Evolutionary conservation across 1,140 invertebrate species (phyloP), one percentile per base, ranked within the genome.

Genomic region (Anoplolepis gracilipes): DNA sequence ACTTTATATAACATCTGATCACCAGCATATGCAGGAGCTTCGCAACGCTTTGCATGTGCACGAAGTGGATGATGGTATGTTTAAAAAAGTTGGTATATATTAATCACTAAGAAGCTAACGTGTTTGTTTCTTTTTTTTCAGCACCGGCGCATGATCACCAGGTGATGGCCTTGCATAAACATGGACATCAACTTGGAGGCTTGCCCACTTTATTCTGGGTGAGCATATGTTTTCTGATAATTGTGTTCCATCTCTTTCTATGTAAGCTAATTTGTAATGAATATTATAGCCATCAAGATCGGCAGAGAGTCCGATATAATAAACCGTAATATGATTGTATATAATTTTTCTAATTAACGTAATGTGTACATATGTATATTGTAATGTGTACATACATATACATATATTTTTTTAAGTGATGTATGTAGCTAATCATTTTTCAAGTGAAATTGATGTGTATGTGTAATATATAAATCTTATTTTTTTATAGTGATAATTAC

Each of bases 201-300:
- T 94, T 99, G 77, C 98, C 98, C 28, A 98, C 97, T 0, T 95
- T 99, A 53, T 99, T 99, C 94, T 99, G 99, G 99, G 96, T 98
- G 0, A 97, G 98, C 22, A 97, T 99, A 87, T 97, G 97, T 91
- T 97, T 98, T 92, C 96, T 99, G 79, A 98, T 99, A 87, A 96
- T 99, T 85, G 96, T 99, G 86, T 99, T 99, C 94, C 99, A 99
- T 95, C 95, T 99, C 85, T 99, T 99, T 95, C 96, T 99, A 10
- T 98, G 98, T 95, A 98, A 98, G 95, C 96, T 99, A 73, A 98
- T 99, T 87, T 97, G 98, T 94, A 98, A 98, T 90, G 98, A 99
- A 93, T 98, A 98, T 94, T 98, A 97, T 93, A 97, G 96, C 86
- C 96, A 95, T 75, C 96, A 96, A 88, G 96, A 97, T 92, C 96